These are phyloP conservation scores for Myodes glareolus DNA, from an alignment of 2,113 vertebrate genomes.

Conservation along the genomic window DNA sequence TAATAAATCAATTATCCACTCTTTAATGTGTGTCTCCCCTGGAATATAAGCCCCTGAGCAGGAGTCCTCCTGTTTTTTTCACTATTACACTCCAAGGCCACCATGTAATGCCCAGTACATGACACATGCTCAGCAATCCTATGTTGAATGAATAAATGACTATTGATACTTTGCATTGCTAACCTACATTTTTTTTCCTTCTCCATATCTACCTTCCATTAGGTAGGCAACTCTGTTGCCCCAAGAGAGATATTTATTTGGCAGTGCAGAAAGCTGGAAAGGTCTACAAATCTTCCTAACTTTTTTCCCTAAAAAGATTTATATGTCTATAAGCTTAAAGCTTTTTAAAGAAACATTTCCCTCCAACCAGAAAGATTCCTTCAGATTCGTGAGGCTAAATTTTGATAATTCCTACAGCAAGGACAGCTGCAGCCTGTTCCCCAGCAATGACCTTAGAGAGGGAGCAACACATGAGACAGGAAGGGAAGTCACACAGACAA, in stretches of 20 bases:
- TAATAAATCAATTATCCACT: background rate
- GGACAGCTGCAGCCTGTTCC: background rate
- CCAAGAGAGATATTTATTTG: background rate
- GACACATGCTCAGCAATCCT: background rate
- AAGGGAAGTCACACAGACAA: background rate
- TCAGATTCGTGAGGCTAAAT: background rate
- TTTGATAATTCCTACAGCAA: background rate
- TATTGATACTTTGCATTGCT: background rate
- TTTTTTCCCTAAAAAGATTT: background rate
- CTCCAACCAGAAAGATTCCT: background rate
- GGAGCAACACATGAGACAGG: background rate
- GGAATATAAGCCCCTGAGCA: background rate
- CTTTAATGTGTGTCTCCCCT: conserved; percentile 15
- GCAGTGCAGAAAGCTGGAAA: background rate
- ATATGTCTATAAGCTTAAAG: background rate
- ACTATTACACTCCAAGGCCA: background rate
- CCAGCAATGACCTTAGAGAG: background rate
- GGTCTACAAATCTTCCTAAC: background rate
- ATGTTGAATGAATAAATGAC: background rate
- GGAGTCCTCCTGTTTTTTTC: background rate
- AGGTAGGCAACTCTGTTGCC: background rate
- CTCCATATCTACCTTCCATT: conserved; percentile 13
- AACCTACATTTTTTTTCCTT: conserved; percentile 43
- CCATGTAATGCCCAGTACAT: background rate
- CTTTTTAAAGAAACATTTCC: conserved; percentile 48